These are phyloP conservation scores for Cuculus canorus DNA, from an alignment of 2,797 vertebrate genomes.

Conservation along the genomic window DNA sequence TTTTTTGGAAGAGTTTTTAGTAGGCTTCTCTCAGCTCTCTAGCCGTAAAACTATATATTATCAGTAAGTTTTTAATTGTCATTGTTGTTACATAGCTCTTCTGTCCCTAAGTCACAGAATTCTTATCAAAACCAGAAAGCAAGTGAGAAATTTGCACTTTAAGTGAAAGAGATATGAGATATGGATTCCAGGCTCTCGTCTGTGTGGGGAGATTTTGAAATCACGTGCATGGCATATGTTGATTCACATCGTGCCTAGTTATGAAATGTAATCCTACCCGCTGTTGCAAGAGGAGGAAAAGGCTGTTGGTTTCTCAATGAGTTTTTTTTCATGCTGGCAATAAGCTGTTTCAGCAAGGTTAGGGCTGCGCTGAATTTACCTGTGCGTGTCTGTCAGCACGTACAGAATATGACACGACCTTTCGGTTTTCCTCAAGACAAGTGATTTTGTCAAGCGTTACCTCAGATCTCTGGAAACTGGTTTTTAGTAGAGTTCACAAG, in stretches of 20 bases:
- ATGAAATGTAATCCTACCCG: neutral
- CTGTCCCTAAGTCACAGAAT: neutral
- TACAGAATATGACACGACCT: neutral
- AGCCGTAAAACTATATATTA: neutral
- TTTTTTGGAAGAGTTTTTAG: neutral
- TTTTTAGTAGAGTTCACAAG: neutral
- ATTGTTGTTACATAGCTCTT: neutral
- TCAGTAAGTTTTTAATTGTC: neutral
- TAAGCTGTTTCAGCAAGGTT: neutral
- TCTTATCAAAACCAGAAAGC: neutral
- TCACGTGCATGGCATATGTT: neutral
- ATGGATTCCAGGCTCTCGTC: neutral
- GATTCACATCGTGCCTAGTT: neutral
- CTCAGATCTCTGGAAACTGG: neutral
- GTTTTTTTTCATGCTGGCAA: neutral
- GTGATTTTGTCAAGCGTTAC: neutral
- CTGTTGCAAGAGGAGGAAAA: slow-evolving; percentile 33
- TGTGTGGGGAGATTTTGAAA: slow-evolving; percentile 14
- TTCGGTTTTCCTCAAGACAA: neutral
- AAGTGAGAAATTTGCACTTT: neutral
- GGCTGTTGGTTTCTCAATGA: neutral
- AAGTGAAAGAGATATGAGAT: neutral
- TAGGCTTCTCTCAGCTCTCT: neutral
- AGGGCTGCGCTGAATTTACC: neutral
- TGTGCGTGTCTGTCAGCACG: accelerated